These are phyloP conservation scores for Gymnocypris eckloni DNA, from an alignment of 2,797 vertebrate species.

Conservation along the genomic window DNA sequence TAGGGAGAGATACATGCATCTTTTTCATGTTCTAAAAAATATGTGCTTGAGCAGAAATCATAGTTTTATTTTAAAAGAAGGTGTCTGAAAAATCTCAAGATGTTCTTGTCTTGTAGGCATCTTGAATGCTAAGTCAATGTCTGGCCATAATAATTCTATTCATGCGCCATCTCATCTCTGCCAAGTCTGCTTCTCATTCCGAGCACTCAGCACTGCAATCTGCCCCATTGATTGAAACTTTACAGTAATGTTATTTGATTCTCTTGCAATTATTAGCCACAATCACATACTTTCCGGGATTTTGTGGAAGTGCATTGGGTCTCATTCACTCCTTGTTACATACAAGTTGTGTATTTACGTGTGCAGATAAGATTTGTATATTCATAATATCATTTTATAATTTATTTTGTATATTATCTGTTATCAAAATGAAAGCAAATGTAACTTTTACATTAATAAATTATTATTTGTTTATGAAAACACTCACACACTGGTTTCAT, in stretches of 20 bases:
- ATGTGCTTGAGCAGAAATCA: not conserved
- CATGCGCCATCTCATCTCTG: conserved; percentile 37
- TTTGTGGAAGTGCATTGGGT: not conserved
- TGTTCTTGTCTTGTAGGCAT: conserved; percentile 44
- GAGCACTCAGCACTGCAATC: conserved; percentile 39
- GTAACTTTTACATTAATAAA: not conserved
- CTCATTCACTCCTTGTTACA: not conserved
- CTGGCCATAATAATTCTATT: conserved; percentile 56
- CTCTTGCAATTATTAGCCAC: conserved; percentile 49
- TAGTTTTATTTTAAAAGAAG: conserved; percentile 40
- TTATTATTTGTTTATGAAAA: not conserved
- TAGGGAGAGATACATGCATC: not conserved
- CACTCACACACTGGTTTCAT: not conserved
- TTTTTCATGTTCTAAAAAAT: not conserved
- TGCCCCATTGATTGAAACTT: conserved; percentile 45
- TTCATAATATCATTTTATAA: not conserved
- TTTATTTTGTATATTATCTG: not conserved
- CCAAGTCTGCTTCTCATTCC: conserved; percentile 48
- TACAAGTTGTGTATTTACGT: not conserved
- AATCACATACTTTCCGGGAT: conserved; percentile 27
- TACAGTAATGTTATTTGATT: conserved; percentile 45
- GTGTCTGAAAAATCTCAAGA: conserved; percentile 9
- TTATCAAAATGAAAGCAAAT: not conserved
- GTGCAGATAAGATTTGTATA: not conserved
- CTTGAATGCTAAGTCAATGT: conserved; percentile 50